These are phyloP conservation scores for Sciurus vulgaris DNA, from an alignment of 2,797 vertebrate genomes.

Conservation along the genomic window DNA sequence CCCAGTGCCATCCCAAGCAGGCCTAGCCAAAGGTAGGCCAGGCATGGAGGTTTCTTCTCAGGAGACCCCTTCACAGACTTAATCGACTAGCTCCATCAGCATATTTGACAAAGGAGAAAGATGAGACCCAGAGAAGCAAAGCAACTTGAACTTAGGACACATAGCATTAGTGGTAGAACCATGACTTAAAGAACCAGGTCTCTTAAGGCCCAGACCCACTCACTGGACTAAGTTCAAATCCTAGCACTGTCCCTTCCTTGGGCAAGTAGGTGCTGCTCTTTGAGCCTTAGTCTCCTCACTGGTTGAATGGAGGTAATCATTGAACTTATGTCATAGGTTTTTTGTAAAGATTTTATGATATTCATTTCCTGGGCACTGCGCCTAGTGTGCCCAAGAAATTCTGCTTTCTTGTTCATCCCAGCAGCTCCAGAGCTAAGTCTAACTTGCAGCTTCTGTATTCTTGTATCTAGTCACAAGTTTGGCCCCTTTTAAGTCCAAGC, in stretches of 20 bases:
- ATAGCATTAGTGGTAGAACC: neutral
- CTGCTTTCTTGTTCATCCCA: neutral
- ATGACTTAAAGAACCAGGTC: neutral
- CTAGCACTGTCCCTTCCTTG: neutral
- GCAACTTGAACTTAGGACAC: conserved; percentile 3
- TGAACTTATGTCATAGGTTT: neutral
- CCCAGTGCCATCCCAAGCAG: neutral
- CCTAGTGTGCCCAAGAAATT: neutral
- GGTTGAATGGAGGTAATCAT: neutral
- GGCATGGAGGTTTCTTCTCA: neutral
- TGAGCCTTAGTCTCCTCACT: neutral
- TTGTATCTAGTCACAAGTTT: neutral
- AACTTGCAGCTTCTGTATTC: neutral
- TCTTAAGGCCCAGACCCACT: neutral
- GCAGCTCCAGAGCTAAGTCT: neutral
- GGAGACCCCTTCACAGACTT: neutral
- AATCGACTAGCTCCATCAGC: neutral
- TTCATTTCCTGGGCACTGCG: neutral
- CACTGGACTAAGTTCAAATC: neutral
- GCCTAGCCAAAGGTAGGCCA: neutral
- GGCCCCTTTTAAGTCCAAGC: neutral
- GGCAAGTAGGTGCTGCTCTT: neutral
- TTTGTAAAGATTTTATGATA: neutral
- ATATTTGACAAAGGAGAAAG: neutral
- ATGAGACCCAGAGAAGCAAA: conserved; percentile 40